Conservation (phyloP, 1,140 invertebrate species). For the Lethocerus indicus region DNA sequence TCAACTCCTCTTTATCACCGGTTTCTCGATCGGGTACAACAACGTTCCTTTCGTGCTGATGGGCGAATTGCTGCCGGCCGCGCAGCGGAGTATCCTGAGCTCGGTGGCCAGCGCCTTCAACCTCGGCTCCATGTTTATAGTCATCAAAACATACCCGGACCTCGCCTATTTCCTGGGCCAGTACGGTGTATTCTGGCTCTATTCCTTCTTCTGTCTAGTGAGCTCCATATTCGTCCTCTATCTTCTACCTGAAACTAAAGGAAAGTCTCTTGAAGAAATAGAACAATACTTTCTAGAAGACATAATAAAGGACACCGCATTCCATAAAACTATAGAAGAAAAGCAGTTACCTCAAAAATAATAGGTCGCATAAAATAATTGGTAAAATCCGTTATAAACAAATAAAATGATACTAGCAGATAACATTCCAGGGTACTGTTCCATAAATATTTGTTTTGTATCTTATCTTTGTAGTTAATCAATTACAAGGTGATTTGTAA, state of each 20-base stretch:
- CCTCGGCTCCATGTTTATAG: constrained; percentile 28
- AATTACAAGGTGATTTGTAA: no score
- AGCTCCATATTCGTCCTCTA: constrained; percentile 26
- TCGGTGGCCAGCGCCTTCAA: constrained; percentile 26
- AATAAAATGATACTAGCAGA: no score
- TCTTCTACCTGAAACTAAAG: constrained; percentile 37
- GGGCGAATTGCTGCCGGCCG: constrained; percentile 30
- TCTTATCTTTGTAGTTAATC: no score
- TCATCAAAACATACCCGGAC: constrained; percentile 28
- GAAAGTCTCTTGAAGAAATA: constrained; percentile 33
- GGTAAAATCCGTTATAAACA: no score
- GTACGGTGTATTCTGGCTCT: constrained; percentile 31
- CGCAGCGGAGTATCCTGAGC: constrained; percentile 25
- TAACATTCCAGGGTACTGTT: no score
- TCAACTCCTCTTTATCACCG: constrained; percentile 29
- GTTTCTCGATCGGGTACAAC: constrained; percentile 32
- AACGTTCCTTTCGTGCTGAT: constrained; percentile 31
- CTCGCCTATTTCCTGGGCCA: constrained; percentile 22
- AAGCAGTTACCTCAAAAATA: no score
- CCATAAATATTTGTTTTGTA: no score
- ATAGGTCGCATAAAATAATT: no score
- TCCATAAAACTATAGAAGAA: no score
- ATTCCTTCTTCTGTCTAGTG: constrained; percentile 28
- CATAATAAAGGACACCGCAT: no score
- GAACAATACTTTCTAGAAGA: no score